Conservation (phyloP, 2,113 vertebrate species). For the Aldabrachelys gigantea region DNA sequence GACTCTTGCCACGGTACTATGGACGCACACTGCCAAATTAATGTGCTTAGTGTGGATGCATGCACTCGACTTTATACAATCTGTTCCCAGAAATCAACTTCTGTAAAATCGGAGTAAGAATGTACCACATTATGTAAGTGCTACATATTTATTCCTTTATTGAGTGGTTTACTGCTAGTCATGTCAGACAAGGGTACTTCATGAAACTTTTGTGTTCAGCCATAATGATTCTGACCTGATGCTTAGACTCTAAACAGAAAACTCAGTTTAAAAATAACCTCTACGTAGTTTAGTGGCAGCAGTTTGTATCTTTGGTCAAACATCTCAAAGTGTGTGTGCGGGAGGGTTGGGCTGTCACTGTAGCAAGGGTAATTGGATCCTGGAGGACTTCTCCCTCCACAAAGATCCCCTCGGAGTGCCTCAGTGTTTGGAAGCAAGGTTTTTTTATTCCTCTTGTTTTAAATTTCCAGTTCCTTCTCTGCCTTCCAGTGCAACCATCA, state of each 20-base stretch:
- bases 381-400: neutral
- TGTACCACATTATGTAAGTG: neutral
- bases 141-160: neutral
- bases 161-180: neutral
- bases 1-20: no score
- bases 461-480: neutral
- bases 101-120: neutral
- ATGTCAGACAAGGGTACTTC: neutral
- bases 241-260: neutral
- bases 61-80: no score
- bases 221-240: neutral
- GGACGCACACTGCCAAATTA: no score
- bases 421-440: fast-evolving
- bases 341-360: fast-evolving
- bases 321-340: fast-evolving
- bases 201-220: neutral
- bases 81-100: no score
- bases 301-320: neutral
- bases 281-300: neutral
- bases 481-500: fast-evolving
- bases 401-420: fast-evolving
- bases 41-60: no score
- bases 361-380: neutral
- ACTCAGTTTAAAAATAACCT: neutral
- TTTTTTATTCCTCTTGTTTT: neutral